Conservation (phyloP, 2,888 invertebrate species). For the Phytoseiulus persimilis region DNA sequence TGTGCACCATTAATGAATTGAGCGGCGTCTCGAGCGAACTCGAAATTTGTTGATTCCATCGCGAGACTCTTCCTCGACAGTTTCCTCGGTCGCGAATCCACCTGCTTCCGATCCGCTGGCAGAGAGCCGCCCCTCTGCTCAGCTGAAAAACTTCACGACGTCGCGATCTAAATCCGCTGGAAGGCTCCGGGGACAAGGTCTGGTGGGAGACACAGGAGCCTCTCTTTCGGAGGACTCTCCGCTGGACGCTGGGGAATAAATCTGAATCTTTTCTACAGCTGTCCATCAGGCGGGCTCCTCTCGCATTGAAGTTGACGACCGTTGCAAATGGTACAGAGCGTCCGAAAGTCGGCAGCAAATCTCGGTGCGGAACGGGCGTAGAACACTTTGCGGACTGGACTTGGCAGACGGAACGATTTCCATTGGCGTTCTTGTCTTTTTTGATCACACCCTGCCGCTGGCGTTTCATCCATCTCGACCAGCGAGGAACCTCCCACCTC, state of each 20-base stretch:
- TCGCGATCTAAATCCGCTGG: no score
- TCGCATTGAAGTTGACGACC: not conserved
- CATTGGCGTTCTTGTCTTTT: slow-evolving; percentile 5
- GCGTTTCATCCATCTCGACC: not conserved
- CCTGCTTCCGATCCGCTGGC: no score
- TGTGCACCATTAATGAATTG: not conserved
- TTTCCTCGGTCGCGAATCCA: not conserved
- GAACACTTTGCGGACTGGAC: not conserved
- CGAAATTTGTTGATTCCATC: not conserved
- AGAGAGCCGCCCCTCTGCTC: no score
- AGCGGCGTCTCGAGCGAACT: not conserved
- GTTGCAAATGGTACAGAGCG: not conserved
- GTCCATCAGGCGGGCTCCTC: not conserved
- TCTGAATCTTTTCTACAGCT: not conserved
- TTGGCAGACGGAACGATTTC: not conserved
- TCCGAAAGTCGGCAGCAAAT: not conserved
- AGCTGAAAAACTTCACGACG: no score
- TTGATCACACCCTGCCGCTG: not conserved
- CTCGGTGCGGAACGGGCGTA: not conserved
- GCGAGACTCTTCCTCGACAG: not conserved
- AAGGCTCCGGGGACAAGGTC: not conserved
- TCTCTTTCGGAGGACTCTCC: not conserved
- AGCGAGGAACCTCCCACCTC: not conserved
- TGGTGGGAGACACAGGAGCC: not conserved
- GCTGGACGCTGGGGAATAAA: not conserved